These are phyloP conservation scores for Rhinolophus ferrumequinum DNA, from an alignment of 2,113 vertebrate genomes.

Conservation along the genomic window DNA sequence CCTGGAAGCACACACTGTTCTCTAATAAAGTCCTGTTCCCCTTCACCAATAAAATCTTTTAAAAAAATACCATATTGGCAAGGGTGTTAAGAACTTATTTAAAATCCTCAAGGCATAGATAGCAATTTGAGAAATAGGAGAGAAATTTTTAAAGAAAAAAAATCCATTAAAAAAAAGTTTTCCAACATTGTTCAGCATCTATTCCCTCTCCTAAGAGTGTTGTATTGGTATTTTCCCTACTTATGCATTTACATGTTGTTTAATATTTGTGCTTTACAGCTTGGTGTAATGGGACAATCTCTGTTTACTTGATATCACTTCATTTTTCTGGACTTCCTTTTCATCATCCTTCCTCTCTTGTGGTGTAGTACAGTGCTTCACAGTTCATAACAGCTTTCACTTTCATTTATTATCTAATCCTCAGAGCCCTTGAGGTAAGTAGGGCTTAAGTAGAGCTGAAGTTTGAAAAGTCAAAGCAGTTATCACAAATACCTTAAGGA, in stretches of 20 bases:
- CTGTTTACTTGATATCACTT: background rate
- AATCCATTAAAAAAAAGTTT: background rate
- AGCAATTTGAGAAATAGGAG: background rate
- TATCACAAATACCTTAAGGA: background rate
- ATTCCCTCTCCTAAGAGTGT: background rate
- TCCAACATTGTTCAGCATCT: background rate
- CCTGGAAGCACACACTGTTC: too few relatives aligned
- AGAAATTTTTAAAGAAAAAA: background rate
- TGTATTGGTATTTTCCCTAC: background rate
- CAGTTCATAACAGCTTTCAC: background rate
- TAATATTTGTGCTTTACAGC: background rate
- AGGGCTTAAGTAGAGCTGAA: background rate
- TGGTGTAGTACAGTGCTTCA: background rate
- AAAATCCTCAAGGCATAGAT: background rate
- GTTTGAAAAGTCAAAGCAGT: background rate
- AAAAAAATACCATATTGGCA: background rate
- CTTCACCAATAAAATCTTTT: too few relatives aligned
- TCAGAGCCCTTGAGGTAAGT: background rate
- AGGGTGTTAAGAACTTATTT: background rate
- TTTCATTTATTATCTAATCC: background rate
- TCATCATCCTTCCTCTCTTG: background rate
- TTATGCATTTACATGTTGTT: background rate
- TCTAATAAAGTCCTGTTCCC: too few relatives aligned
- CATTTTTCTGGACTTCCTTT: background rate
- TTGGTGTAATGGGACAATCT: background rate